Evolutionary conservation across 2,888 invertebrate species (phyloP), one percentile per base, ranked within the genome.

Genomic region (Lochmaea crataegi): DNA sequence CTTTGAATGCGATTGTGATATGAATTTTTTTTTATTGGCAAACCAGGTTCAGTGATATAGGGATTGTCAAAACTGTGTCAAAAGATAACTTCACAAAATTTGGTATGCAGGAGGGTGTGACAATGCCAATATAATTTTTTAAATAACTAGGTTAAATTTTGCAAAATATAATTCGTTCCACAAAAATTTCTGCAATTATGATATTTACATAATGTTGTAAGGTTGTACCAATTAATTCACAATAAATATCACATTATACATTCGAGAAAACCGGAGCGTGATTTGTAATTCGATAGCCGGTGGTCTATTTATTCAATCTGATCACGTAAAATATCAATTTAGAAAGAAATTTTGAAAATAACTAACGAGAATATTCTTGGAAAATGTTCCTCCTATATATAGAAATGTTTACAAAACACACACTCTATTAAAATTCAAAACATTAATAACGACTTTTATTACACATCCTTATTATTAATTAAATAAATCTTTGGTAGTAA

Each of bases 301-400:
- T 60, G 32, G 60, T 32, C 16, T 32, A 32, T 38, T 38, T 38
- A 60, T 14, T 12, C 14, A 38, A 32, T 32, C 32, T 7, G 32
- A 38, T 60, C 38, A 60, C 60, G 32, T 60, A 60, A 32, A 60
- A 60, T 38, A 38, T 38, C 38, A 60, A 60, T 38, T 38, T n/a
- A 5, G n/a, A n/a, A n/a, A 38, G n/a, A 38, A 14, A 38, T 60
- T 38, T 18, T 16, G 9, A 53, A 16, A 53, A 16, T 16, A 48
- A 45, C 14, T 7, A 16, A 51, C 51, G 7, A 14, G 0, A 53
- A 53, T 53, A 16, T 18, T 53, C 18, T 18, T 18, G 18, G n/a
- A 14, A n/a, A 16, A 51, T 0, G 14, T 18, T 53, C 7, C 10
- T 16, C n/a, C 53, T 53, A 18, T 53, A 18, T 53, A 18, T 18